Evolutionary conservation across 2,113 vertebrate genomes (phyloP), one percentile per base, ranked within the genome.

Genomic region (Clarias gariepinus): DNA sequence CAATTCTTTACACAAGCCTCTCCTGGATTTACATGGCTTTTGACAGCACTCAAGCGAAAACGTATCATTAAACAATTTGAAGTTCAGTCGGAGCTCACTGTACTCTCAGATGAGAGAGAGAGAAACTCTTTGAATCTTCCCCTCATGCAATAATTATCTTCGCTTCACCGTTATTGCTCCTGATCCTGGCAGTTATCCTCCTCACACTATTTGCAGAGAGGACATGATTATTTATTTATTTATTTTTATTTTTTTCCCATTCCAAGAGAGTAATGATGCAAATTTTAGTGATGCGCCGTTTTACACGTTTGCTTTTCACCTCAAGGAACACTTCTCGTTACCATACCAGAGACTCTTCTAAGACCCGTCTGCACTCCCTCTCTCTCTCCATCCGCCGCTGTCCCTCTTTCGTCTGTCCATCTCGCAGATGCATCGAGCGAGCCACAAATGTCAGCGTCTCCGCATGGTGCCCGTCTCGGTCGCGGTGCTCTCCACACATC

Each of bases 401-500:
- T 63, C 61, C 7, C 3, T 63, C 23, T 19, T n/a, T 25, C 16
- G 57, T 15, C 25, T 55, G 15, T 30, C 71, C 3, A 4, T 73
- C 68, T 73, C 21, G 4, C 63, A 53, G 23, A 66, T 36, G 9
- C 61, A 64, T n/a, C 41, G 25, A 36, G 53, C 41, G 25, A 36
- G 53, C 16, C 12, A 2, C 55, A 86, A 86, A 86, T 81, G 78
- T 82, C 80, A 86, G 85, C 18, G 47, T 81, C 85, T 82, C 79
- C 9, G 66, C 76, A 9, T 60, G 85, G n/a, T 30, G 78, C 69
- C 36, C 36, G 7, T 86, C 73, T 11, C 66, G 25, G 63, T 47
- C 12, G 30, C 77, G 52, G 36, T 28, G 28, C 52, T 69, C 30
- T 53, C 68, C 68, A 82, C 55, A 53, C 18, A 86, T 86, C 57